Percentiles rank a stretch among this genome's conserved stretches.
Conservation (phyloP, 2,113 vertebrate genomes). For the Zootoca vivipara region DNA sequence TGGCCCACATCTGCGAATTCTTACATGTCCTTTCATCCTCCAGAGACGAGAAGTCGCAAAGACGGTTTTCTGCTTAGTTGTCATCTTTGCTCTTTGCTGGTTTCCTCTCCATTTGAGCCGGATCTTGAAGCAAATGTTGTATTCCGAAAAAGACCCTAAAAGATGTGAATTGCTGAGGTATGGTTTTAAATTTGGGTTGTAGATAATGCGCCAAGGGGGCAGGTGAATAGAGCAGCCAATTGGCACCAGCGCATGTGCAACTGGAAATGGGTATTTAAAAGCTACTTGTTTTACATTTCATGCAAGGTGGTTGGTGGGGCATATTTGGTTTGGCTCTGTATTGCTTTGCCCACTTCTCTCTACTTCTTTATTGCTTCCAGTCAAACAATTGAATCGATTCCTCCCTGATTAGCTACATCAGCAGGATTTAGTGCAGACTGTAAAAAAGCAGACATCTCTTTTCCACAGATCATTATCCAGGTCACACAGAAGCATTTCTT, state of each 20-base stretch:
- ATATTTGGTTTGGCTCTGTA: background rate
- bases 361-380: background rate
- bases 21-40: constrained; percentile 35
- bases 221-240: background rate
- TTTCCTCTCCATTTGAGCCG: constrained; percentile 94
- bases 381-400: background rate
- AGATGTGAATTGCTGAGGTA: constrained; percentile 94
- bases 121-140: constrained; percentile 89
- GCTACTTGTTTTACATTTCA: background rate
- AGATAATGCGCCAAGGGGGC: background rate
- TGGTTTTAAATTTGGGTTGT: constrained; percentile 1
- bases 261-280: background rate
- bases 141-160: constrained; percentile 71
- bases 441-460: background rate
- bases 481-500: background rate
- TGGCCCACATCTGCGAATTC: background rate
- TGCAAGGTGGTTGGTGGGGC: background rate
- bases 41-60: constrained; percentile 97
- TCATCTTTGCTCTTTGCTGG: constrained; percentile 98
- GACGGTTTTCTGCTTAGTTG: constrained; percentile 95
- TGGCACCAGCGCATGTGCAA: background rate
- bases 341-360: background rate
- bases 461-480: background rate
- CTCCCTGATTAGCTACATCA: background rate
- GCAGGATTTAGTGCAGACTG: background rate